Percentiles rank a stretch among this genome's conserved stretches.
Evolutionary conservation across 2,888 invertebrate species (phyloP).

Genomic region (Marronus borbonicus): DNA sequence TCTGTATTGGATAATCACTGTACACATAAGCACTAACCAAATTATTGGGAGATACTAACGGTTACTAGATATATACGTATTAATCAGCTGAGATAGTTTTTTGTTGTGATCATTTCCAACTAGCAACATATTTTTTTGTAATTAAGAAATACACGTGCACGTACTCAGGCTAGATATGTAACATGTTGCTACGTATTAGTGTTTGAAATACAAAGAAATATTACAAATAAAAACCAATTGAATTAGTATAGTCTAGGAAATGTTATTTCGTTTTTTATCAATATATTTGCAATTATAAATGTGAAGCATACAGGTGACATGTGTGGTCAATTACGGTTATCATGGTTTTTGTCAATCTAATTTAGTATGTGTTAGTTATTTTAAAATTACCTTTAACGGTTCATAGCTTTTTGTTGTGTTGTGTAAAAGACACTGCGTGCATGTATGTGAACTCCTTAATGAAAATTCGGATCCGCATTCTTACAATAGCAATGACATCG

Average conservation of each 20-base stretch:
- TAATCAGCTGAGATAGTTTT: no score
- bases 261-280: not conserved
- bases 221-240: no score
- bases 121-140: no score
- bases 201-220: no score
- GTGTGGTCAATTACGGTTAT: not conserved
- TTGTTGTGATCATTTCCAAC: no score
- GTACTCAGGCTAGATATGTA: no score
- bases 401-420: not conserved
- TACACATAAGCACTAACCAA: no score
- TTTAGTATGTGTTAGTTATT: not conserved
- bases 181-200: no score
- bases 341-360: not conserved
- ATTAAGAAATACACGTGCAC: no score
- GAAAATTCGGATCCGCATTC: slow-evolving; percentile 9
- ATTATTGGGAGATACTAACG: no score
- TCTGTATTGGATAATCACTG: no score
- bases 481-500: slow-evolving; percentile 27
- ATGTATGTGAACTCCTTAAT: slow-evolving; percentile 2
- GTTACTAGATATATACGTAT: no score
- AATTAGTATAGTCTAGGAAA: not conserved
- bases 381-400: not conserved
- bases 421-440: not conserved
- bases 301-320: not conserved
- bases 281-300: not conserved